These are phyloP conservation scores for Carposina sasakii DNA, from an alignment of 1,140 invertebrate genomes.

Conservation along the genomic window DNA sequence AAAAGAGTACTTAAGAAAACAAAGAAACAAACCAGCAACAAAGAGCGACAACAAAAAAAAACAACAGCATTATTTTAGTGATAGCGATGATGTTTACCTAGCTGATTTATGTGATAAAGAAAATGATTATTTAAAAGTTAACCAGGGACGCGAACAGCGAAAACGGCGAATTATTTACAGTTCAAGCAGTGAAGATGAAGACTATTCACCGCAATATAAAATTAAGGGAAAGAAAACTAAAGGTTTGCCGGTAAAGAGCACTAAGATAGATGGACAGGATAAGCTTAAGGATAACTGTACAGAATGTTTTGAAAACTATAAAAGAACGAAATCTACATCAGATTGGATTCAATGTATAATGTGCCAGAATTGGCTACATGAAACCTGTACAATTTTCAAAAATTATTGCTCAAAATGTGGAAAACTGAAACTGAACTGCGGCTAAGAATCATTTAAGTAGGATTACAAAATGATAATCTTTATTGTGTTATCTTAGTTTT, in stretches of 20 bases:
- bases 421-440: conserved; percentile 9
- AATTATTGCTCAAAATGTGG: conserved; percentile 24
- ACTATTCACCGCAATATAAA: no score
- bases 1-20: conserved; percentile 19
- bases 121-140: no score
- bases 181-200: no score
- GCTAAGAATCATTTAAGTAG: conserved; percentile 1
- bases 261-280: conserved; percentile 17
- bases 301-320: conserved; percentile 29
- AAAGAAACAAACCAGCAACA: conserved; percentile 17
- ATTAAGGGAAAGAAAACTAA: conserved; percentile 9
- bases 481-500: background rate
- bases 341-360: conserved; percentile 30
- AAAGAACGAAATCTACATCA: conserved; percentile 27
- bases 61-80: conserved; percentile 6
- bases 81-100: conserved; percentile 4
- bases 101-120: conserved; percentile 14
- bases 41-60: no score
- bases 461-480: background rate
- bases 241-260: conserved; percentile 15
- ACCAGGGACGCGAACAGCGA: no score
- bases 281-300: conserved; percentile 19
- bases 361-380: conserved; percentile 24
- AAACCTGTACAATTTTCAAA: conserved; percentile 21
- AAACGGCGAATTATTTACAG: no score